Evolutionary conservation across 2,797 vertebrate genomes (phyloP).

Genomic region (Sebastes trivittatus): DNA sequence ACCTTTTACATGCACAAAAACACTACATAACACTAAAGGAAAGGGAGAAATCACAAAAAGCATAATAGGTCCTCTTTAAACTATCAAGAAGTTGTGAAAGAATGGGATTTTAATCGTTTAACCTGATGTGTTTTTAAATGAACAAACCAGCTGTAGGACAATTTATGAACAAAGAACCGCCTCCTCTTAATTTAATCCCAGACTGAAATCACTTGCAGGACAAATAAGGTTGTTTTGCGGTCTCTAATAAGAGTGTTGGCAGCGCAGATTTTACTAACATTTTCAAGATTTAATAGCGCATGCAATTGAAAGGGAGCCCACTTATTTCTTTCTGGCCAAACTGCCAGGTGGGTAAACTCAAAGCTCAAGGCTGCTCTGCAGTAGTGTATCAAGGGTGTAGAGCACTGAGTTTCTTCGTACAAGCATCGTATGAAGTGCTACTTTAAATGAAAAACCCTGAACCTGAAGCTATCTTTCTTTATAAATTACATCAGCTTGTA

Average conservation of each 20-base stretch:
- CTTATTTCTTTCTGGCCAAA: neutral
- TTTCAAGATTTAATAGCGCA: slow-evolving; percentile 6
- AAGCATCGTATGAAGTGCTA: no score
- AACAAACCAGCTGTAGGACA: neutral
- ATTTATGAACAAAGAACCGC: neutral
- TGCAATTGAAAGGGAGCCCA: neutral
- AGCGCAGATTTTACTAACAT: slow-evolving; percentile 17
- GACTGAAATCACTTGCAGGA: neutral
- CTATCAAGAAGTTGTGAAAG: neutral
- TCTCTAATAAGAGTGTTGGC: neutral
- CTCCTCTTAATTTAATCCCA: neutral
- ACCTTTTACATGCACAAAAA: no score
- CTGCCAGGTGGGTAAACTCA: slow-evolving; percentile 15
- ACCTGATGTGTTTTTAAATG: neutral
- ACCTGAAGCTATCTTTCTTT: slow-evolving; percentile 33
- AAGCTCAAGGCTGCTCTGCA: neutral
- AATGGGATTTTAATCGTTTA: neutral
- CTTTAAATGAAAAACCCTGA: neutral
- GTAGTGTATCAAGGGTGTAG: neutral
- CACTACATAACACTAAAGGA: no score
- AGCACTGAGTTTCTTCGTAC: neutral
- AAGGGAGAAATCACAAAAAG: no score
- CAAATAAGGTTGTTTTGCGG: slow-evolving; percentile 32
- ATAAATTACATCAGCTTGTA: slow-evolving; percentile 40
- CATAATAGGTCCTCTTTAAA: no score